phyloP scores from a whole-genome alignment of 2,113 vertebrate genomes.

The Aldabrachelys gigantea region DNA sequence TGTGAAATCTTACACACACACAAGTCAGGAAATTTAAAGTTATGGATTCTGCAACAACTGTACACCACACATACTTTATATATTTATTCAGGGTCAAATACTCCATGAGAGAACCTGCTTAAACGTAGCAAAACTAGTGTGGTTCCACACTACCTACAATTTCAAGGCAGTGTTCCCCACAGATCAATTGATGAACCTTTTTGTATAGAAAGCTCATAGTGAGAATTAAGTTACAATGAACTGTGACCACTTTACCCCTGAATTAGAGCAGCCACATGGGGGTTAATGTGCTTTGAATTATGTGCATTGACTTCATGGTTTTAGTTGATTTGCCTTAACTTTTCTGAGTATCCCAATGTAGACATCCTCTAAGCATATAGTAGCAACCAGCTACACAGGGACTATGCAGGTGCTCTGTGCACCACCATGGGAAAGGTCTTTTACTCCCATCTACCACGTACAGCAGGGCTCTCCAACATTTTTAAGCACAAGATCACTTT shows the following conservation, averaged over 20 bases:
- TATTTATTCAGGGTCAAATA: background rate
- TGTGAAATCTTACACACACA: background rate
- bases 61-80: background rate
- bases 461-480: too few species aligned
- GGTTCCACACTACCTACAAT: background rate
- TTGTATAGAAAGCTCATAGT: background rate
- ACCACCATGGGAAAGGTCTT: background rate
- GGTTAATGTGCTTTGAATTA: background rate
- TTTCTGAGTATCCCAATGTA: background rate
- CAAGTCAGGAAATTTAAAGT: background rate
- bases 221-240: background rate
- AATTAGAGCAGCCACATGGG: background rate
- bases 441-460: background rate
- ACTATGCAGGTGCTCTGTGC: fast-evolving
- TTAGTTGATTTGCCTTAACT: background rate
- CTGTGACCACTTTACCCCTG: background rate
- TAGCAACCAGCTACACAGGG: fast-evolving
- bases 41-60: background rate
- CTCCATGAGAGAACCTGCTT: background rate
- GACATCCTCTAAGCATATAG: fast-evolving
- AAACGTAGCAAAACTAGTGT: background rate
- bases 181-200: background rate
- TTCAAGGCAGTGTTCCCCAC: background rate
- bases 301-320: background rate
- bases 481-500: too few species aligned